Base-by-base conservation (phyloP, 2,113 vertebrate species). In the Chlorodrepanis virens region DNA sequence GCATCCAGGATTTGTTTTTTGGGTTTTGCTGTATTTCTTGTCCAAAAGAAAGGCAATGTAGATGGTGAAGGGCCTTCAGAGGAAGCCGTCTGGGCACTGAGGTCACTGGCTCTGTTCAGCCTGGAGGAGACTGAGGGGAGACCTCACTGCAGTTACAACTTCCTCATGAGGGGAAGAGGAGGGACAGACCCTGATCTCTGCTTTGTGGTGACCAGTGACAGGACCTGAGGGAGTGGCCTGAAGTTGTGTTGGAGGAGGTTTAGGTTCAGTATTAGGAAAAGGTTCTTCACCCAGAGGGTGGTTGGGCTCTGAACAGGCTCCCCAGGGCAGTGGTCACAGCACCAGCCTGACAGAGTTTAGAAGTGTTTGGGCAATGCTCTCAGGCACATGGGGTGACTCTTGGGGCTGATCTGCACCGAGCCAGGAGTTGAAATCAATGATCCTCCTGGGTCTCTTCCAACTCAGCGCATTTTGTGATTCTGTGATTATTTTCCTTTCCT, bases 81-180 rank as follows among this genome's bases (percentile, higher is more conserved):
- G 2, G 9, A n/a, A 40, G n/a, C 11, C 0, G 0, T 5, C 3
- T 23, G 14, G 4, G 20, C 2, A 3, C 21, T 31, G 61, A 35
- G 20, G 31, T 1, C 20, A 13, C 42, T 85, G 3, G 35, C 12
- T 50, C 5, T 50, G 29, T 14, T 24, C 60, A 57, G 35, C 15
- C 24, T 57, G 24, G 35, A 44, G 47, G 29, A 67, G 42, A 11
- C 15, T 29, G 24, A 85, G 12, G 24, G 10, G 20, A 57, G 6
- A 42, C 16, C 24, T 29, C 42, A 37, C 0, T 50, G 44, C 37
- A 44, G 37, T 3, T 11, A 14, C 8, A 59, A 1, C 1, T 9
- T 14, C 31, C 31, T 35, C 0, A 0, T 7, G 83, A 21, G 20
- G 12, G 10, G 6, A 29, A 35, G 52, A 24, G 31, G 23, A 63